Evolutionary conservation across 92 coral and sea anemone genomes (phyloP).

Genomic region (Isaurus tuberculatus): DNA sequence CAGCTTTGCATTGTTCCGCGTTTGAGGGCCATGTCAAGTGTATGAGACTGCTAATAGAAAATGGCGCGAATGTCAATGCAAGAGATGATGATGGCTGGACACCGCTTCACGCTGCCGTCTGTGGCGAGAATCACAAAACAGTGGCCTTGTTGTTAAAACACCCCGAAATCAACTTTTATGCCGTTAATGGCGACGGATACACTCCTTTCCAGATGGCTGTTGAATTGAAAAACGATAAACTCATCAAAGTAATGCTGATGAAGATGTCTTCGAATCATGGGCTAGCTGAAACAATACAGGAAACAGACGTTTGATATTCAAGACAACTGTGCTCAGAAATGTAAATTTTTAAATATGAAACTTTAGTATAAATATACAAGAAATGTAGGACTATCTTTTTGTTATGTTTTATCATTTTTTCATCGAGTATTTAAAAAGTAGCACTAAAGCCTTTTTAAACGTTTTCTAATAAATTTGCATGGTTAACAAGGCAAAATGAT

Average conservation of each 20-base stretch:
- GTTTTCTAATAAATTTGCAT: too few relatives aligned
- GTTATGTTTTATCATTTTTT: too few relatives aligned
- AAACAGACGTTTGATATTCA: constrained; percentile 48
- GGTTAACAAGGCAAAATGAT: too few relatives aligned
- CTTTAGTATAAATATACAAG: too few relatives aligned
- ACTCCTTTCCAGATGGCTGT: constrained; percentile 93
- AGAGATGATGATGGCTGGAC: constrained; percentile 91
- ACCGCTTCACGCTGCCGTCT: constrained; percentile 84
- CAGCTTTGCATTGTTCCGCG: constrained; percentile 83
- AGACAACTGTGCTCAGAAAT: too few relatives aligned
- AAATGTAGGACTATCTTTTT: too few relatives aligned
- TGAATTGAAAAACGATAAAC: constrained; percentile 71
- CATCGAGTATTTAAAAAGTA: too few relatives aligned
- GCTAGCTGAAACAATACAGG: constrained; percentile 59
- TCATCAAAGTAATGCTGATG: constrained; percentile 66
- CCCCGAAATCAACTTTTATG: constrained; percentile 70
- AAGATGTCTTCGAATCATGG: constrained; percentile 49
- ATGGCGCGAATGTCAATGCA: constrained; percentile 72
- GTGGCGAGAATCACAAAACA: constrained; percentile 68
- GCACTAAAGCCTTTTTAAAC: too few relatives aligned
- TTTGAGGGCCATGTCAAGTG: constrained; percentile 83
- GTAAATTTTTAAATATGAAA: too few relatives aligned
- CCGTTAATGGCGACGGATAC: constrained; percentile 71
- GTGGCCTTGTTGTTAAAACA: constrained; percentile 63
- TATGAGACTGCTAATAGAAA: constrained; percentile 60